phyloP scores from a whole-genome alignment of 35 echinoderm and acorn worm genomes.

The Patiria miniata region DNA sequence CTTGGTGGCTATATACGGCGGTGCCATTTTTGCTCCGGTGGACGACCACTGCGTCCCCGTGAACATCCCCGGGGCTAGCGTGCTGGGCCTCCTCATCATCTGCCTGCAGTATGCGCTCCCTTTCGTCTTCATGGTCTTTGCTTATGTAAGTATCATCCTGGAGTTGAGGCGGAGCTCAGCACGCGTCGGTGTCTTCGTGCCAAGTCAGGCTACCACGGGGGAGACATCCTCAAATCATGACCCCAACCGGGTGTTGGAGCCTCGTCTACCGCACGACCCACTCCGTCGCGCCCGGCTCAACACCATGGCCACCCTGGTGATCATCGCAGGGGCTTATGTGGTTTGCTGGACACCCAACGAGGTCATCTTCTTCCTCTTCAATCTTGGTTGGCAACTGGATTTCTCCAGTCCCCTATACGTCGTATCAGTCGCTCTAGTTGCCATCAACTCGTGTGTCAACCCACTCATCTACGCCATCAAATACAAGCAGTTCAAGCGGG shows the following conservation, averaged over 20 bases:
- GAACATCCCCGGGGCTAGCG: not conserved
- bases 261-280: not conserved
- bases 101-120: constrained; percentile 31
- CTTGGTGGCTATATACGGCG: not conserved
- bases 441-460: constrained; percentile 69
- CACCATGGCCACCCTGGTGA: constrained; percentile 50
- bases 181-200: not conserved
- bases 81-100: not conserved
- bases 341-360: constrained; percentile 85
- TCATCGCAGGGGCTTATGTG: constrained; percentile 48
- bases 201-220: not conserved
- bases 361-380: constrained; percentile 67
- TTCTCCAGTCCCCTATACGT: constrained; percentile 55
- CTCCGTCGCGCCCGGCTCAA: constrained; percentile 29
- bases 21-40: not conserved
- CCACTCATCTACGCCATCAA: constrained; percentile 81
- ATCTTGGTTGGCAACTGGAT: constrained; percentile 51
- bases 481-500: constrained; percentile 50
- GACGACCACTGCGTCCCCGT: not conserved
- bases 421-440: constrained; percentile 58
- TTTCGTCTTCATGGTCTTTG: not conserved
- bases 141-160: not conserved
- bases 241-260: not conserved
- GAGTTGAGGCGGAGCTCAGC: not conserved
- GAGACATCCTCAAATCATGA: not conserved